Conservation (phyloP, 2,113 vertebrate species). For the Acrocephalus arundinaceus region DNA sequence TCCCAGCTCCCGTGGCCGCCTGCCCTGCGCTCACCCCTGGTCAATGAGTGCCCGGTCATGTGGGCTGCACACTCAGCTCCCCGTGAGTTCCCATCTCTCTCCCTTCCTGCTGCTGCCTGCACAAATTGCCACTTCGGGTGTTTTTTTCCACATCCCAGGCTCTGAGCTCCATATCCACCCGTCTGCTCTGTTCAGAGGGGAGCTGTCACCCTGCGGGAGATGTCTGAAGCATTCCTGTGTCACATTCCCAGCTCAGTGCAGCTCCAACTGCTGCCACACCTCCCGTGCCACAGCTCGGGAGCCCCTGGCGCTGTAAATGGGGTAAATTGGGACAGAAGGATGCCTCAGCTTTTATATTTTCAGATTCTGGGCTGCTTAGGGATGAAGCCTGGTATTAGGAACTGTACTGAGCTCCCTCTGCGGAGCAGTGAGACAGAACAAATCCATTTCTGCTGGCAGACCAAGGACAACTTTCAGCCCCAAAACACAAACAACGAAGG, state of each 20-base stretch:
- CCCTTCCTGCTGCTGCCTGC: not conserved
- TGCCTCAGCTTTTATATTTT: too few relatives aligned
- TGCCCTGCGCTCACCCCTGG: slow-evolving; percentile 10
- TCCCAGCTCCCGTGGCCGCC: rapidly evolving
- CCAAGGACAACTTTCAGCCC: too few relatives aligned
- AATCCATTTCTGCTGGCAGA: too few relatives aligned
- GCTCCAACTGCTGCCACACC: not conserved
- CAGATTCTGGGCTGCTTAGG: too few relatives aligned
- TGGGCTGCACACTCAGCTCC: not conserved
- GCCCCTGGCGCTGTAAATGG: not conserved
- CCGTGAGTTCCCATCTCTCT: not conserved
- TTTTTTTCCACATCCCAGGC: not conserved
- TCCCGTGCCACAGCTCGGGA: not conserved
- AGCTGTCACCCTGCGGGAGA: not conserved
- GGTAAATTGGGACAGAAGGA: too few relatives aligned
- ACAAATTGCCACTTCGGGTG: rapidly evolving
- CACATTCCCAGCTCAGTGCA: not conserved
- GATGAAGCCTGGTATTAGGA: too few relatives aligned
- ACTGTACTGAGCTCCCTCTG: too few relatives aligned
- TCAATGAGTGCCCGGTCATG: slow-evolving; percentile 34
- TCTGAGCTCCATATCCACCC: not conserved
- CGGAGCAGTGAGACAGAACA: too few relatives aligned
- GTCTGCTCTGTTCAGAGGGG: not conserved
- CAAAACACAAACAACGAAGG: too few relatives aligned
- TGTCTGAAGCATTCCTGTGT: not conserved